Evolutionary conservation across 2,113 vertebrate species (phyloP).

Genomic region (Cromileptes altivelis): DNA sequence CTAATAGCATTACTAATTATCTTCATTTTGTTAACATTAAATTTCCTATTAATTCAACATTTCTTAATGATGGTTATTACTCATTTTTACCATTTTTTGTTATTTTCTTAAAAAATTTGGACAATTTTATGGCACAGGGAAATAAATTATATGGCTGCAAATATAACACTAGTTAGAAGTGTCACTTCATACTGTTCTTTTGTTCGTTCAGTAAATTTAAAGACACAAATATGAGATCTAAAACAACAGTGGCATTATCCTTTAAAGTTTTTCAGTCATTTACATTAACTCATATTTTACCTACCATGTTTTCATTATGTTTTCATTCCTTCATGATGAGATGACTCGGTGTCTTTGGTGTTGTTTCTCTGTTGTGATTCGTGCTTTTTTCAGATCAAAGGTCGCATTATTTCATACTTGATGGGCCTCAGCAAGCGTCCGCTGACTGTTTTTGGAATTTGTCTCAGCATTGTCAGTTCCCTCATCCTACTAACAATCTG

Average conservation of each 20-base stretch:
- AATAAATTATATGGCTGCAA: not conserved
- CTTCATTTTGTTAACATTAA: too few relatives aligned
- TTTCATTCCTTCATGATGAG: constrained; percentile 48
- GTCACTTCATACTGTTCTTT: not conserved
- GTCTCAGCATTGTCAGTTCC: constrained; percentile 85
- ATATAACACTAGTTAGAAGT: not conserved
- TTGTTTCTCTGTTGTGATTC: constrained; percentile 83
- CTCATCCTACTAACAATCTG: constrained; percentile 89
- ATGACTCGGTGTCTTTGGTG: constrained; percentile 62
- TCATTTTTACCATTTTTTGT: too few relatives aligned
- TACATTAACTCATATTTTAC: constrained; percentile 1
- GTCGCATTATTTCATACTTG: constrained; percentile 90
- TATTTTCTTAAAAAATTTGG: too few relatives aligned
- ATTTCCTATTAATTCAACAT: too few relatives aligned
- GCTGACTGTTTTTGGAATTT: constrained; percentile 91
- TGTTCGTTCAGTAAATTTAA: not conserved
- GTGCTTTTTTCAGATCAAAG: constrained; percentile 92
- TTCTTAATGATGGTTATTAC: too few relatives aligned
- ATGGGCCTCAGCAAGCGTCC: constrained; percentile 90
- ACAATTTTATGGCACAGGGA: too few relatives aligned
- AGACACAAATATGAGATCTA: not conserved
- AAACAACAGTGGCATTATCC: constrained; percentile 18
- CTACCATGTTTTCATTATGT: constrained; percentile 33
- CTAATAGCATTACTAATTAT: too few relatives aligned
- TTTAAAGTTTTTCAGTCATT: constrained; percentile 35